These are phyloP conservation scores for Solenopsis fugax DNA, from an alignment of 1,140 invertebrate genomes.

Conservation along the genomic window DNA sequence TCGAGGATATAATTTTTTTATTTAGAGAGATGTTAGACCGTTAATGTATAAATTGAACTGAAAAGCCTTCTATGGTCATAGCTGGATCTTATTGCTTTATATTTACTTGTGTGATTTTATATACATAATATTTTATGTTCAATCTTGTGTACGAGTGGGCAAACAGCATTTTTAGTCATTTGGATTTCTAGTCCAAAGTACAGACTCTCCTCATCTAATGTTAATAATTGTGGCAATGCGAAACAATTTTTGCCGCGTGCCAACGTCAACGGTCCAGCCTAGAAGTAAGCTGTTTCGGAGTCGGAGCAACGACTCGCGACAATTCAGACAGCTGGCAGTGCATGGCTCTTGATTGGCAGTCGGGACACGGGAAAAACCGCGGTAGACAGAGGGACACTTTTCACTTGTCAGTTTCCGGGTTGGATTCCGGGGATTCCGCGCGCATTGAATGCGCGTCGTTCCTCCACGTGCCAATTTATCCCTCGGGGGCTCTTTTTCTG, in stretches of 20 bases:
- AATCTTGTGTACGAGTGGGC: not conserved
- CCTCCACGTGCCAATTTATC: conserved; percentile 51
- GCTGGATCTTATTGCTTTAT: too few relatives aligned
- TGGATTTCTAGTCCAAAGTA: not conserved
- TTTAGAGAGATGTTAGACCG: too few relatives aligned
- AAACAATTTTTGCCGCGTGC: not conserved
- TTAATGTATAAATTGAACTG: too few relatives aligned
- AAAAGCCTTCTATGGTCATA: too few relatives aligned
- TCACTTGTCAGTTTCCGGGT: conserved; percentile 39
- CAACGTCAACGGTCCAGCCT: not conserved
- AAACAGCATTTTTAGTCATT: not conserved
- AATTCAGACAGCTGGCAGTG: conserved; percentile 24
- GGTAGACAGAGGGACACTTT: conserved; percentile 35
- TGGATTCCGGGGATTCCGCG: conserved; percentile 47
- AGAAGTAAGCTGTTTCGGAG: conserved; percentile 17
- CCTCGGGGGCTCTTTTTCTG: conserved; percentile 10
- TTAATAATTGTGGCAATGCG: not conserved
- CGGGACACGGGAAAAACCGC: conserved; percentile 25
- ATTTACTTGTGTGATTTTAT: too few relatives aligned
- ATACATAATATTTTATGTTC: too few relatives aligned
- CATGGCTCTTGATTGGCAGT: conserved; percentile 42
- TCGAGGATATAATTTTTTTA: too few relatives aligned
- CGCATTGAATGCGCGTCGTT: conserved; percentile 26
- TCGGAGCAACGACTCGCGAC: not conserved
- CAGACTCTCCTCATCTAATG: not conserved